Conservation (phyloP, 2,797 vertebrate species). For the Sebastiscus albofasciatus region DNA sequence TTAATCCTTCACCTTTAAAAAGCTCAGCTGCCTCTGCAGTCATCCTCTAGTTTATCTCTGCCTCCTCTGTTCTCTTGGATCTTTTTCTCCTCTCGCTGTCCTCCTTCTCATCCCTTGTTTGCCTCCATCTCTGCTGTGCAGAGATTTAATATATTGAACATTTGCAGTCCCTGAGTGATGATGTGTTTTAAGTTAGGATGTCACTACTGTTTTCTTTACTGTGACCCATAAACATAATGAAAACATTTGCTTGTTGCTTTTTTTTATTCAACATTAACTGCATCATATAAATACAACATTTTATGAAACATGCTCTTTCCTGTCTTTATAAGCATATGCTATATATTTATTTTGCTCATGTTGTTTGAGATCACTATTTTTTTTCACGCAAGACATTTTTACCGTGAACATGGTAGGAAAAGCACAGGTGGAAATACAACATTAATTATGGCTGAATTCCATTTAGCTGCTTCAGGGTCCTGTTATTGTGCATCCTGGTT, state of each 20-base stretch:
- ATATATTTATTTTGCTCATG: not conserved
- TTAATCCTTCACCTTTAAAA: not conserved
- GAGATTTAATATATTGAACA: constrained; percentile 52
- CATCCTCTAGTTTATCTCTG: not conserved
- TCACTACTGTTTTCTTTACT: constrained; percentile 59
- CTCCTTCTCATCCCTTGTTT: not conserved
- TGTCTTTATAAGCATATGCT: not conserved
- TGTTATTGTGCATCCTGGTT: not conserved
- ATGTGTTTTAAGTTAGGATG: constrained; percentile 37
- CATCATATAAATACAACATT: not conserved
- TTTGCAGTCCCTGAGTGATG: constrained; percentile 28
- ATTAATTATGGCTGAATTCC: not conserved
- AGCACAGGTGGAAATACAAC: not conserved
- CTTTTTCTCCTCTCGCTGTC: not conserved
- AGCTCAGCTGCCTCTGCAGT: not conserved
- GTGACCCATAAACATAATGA: constrained; percentile 65
- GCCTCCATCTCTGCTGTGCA: constrained; percentile 73
- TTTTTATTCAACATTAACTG: constrained; percentile 15
- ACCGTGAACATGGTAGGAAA: not conserved
- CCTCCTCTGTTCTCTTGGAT: not conserved
- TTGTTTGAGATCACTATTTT: not conserved
- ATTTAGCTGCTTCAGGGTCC: not conserved
- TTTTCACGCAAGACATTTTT: not conserved
- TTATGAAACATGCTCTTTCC: not conserved
- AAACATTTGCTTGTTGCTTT: constrained; percentile 6